Base-by-base conservation (phyloP, 2,888 invertebrate genomes). In the Temnothorax rugatulus region DNA sequence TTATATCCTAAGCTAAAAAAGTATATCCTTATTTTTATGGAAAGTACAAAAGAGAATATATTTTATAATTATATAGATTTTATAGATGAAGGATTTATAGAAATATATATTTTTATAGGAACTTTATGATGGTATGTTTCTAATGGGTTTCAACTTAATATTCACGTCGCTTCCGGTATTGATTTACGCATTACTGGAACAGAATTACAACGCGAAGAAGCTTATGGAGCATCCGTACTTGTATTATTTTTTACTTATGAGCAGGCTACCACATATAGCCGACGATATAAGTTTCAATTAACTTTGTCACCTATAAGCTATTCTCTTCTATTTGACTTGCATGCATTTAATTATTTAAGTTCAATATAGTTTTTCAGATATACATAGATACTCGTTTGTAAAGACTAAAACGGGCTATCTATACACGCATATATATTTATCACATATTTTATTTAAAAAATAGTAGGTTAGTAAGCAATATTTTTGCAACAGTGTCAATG, bases 81-180 rank as follows among this genome's bases (percentile, higher is more conserved):
- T n/a, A 63, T 41, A 41, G 2, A 2, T 64, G 5, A 1, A 63
- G n/a, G 21, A 64, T 64, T 41, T 64, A 41, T 57, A 29, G 1
- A 64, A 41, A 52, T 63, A 57, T 25, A 25, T 87, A 83, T 96
- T 96, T 91, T 96, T 96, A 1, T 96, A 97, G 94, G 96, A 97
- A 4, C 95, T 98, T 74, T 98, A 96, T 94, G 97, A 97, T 93
- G 96, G 97, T 0, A 95, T 97, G 93, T 97, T 97, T 93, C 95
- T 98, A 88, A 97, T 97, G 90, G 95, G 97, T 84, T 98, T 96
- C 95, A 98, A 98, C 95, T 95, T 98, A 69, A 92, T 97, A 44
- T 98, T 97, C 93, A 97, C 98, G 0, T 96, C 97, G 0, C 93
- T 97, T 74, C 98, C 98, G 0, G 96, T 98, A 81, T 95, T 98